These are phyloP conservation scores for Sericinus montela DNA, from an alignment of 2,888 invertebrate genomes.

Conservation along the genomic window DNA sequence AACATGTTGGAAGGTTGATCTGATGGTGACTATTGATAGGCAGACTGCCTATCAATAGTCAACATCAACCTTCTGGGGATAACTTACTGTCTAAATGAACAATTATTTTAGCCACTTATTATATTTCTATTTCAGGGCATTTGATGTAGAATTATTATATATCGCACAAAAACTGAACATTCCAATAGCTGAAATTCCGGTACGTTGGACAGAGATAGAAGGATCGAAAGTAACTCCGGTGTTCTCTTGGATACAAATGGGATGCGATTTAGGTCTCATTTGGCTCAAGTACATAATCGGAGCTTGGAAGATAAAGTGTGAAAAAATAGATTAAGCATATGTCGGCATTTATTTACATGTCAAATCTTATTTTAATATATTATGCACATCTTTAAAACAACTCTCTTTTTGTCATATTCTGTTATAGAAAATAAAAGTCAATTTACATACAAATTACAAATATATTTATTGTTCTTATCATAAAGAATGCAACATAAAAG, in stretches of 20 bases:
- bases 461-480: slow-evolving; percentile 9
- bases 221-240: slow-evolving; percentile 94
- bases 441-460: slow-evolving; percentile 9
- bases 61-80: too few species aligned
- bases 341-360: slow-evolving; percentile 9
- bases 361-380: slow-evolving; percentile 1
- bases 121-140: slow-evolving; percentile 85
- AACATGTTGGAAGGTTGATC: too few species aligned
- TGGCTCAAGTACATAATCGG: slow-evolving; percentile 94
- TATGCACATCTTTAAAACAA: slow-evolving; percentile 2
- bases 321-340: slow-evolving; percentile 37
- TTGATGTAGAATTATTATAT: slow-evolving; percentile 98
- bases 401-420: not conserved
- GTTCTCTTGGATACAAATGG: slow-evolving; percentile 99
- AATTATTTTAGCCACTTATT: too few species aligned
- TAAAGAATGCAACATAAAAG: not conserved
- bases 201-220: slow-evolving; percentile 98
- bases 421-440: slow-evolving; percentile 7
- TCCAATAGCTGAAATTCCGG: slow-evolving; percentile 93
- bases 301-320: slow-evolving; percentile 87
- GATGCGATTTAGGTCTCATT: slow-evolving; percentile 92
- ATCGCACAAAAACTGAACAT: slow-evolving; percentile 92
- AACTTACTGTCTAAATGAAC: too few species aligned
- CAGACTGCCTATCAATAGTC: too few species aligned
- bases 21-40: too few species aligned